Evolutionary conservation across 2,888 invertebrate genomes (phyloP).

Genomic region (Lypha dubia): DNA sequence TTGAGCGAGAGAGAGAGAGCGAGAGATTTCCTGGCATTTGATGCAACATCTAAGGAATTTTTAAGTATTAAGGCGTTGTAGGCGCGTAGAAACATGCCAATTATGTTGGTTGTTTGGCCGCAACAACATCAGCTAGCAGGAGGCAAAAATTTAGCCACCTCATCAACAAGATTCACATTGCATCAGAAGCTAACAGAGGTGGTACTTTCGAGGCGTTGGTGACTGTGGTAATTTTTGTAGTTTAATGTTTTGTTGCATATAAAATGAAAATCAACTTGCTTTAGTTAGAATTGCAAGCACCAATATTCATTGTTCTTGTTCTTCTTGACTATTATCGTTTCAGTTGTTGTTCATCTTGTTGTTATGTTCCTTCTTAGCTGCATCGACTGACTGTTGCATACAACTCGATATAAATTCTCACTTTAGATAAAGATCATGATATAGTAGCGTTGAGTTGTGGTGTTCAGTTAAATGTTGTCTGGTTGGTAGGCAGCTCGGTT

Average conservation of each 20-base stretch:
- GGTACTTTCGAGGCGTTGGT: constrained; percentile 71
- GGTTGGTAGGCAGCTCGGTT: constrained; percentile 6
- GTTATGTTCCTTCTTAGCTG: constrained; percentile 18
- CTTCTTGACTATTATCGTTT: constrained; percentile 52
- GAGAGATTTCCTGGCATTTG: constrained; percentile 58
- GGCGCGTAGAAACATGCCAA: constrained; percentile 71
- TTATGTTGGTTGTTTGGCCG: constrained; percentile 53
- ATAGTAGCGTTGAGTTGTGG: constrained; percentile 74
- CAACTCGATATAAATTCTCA: constrained; percentile 77
- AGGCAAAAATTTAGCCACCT: constrained; percentile 50
- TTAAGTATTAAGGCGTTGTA: constrained; percentile 68
- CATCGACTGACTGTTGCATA: constrained; percentile 23
- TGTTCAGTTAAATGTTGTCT: constrained; percentile 60
- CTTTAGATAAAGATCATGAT: constrained; percentile 76
- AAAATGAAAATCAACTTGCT: constrained; percentile 49
- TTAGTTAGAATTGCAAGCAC: constrained; percentile 52
- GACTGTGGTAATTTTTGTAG: constrained; percentile 69
- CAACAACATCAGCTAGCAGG: constrained; percentile 38
- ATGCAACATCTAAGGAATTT: constrained; percentile 55
- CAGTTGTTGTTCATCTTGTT: constrained; percentile 55
- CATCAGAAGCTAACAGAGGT: constrained; percentile 59
- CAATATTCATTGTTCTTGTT: constrained; percentile 32
- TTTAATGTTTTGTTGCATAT: constrained; percentile 58
- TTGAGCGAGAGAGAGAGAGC: background rate
- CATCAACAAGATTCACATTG: constrained; percentile 31